Conservation (phyloP, 2,113 vertebrate species). For the Myiozetetes cayanensis region DNA sequence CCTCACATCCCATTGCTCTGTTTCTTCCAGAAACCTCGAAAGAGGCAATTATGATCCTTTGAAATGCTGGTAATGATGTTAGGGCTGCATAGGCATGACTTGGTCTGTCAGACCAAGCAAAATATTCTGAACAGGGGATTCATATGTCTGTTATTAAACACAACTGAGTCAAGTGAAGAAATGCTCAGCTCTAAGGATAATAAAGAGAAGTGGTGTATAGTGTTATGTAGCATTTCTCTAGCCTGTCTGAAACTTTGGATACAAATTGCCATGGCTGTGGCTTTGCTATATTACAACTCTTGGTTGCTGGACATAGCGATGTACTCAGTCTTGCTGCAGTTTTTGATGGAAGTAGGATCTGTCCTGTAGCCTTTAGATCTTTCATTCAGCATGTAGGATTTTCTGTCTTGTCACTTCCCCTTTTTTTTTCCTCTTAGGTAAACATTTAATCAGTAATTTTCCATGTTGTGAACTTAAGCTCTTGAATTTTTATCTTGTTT, state of each 20-base stretch:
- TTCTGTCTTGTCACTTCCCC: not conserved
- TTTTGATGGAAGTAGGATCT: not conserved
- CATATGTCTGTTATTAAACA: not conserved
- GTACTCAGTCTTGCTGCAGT: not conserved
- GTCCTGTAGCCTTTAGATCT: not conserved
- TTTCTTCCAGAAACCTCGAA: not conserved
- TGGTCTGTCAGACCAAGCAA: not conserved
- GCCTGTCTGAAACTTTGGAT: not conserved
- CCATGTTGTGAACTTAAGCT: not conserved
- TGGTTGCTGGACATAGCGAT: not conserved
- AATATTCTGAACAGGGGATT: not conserved
- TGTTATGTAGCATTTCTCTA: not conserved
- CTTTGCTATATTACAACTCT: not conserved
- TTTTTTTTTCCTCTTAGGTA: not conserved
- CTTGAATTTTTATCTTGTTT: not conserved
- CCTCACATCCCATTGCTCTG: not conserved
- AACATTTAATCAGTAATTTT: not conserved
- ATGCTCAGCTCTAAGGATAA: not conserved
- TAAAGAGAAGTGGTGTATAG: not conserved
- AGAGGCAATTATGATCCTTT: not conserved
- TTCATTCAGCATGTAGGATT: conserved; percentile 42
- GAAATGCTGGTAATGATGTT: not conserved
- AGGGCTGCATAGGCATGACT: not conserved
- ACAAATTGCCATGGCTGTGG: not conserved
- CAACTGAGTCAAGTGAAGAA: not conserved